phyloP scores from a whole-genome alignment of 2,113 vertebrate genomes.

The Micronisus gabar region DNA sequence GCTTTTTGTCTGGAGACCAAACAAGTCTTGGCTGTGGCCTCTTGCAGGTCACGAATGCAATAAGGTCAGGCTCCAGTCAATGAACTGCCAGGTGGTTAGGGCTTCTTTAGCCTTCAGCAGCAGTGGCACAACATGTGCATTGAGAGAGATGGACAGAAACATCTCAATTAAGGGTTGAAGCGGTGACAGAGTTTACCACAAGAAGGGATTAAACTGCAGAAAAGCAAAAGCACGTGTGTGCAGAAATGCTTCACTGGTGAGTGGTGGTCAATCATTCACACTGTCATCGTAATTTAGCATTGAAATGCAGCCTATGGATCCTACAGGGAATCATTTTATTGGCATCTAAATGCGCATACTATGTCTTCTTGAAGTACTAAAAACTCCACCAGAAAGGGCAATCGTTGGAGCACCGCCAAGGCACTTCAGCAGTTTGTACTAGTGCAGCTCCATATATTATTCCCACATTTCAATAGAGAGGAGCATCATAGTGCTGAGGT shows the following conservation, averaged over 20 bases:
- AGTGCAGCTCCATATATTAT: background rate
- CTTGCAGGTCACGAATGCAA: background rate
- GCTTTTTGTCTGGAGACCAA: background rate
- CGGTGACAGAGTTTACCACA: background rate
- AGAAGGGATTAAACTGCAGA: background rate
- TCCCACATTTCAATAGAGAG: background rate
- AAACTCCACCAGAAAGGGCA: conserved; percentile 6
- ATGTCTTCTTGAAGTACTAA: conserved; percentile 38
- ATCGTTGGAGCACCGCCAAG: background rate
- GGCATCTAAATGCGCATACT: conserved; percentile 2
- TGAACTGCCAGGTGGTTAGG: background rate
- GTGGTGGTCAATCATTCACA: background rate
- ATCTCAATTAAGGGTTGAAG: background rate
- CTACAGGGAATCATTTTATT: background rate
- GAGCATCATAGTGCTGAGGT: background rate
- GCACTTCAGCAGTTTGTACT: background rate
- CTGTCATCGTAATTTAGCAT: background rate
- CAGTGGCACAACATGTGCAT: background rate
- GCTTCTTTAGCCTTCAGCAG: background rate
- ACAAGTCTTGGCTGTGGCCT: background rate
- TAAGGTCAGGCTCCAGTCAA: background rate
- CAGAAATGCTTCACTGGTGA: background rate
- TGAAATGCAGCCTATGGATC: background rate
- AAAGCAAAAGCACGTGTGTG: background rate
- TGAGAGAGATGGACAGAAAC: background rate